Evolutionary conservation across 2,888 invertebrate species (phyloP).

Genomic region (Zygogramma bicolorata): DNA sequence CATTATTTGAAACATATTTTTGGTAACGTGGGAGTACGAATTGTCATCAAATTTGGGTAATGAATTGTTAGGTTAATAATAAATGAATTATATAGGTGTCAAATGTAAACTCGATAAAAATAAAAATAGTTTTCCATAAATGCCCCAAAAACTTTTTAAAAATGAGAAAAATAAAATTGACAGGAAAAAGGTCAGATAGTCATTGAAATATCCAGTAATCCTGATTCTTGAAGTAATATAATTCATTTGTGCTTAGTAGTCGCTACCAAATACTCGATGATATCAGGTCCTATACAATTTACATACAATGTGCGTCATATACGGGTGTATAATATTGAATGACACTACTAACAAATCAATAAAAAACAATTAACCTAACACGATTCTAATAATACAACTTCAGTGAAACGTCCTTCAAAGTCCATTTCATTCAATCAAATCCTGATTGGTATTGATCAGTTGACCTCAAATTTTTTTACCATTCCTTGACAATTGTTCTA

Average conservation of each 20-base stretch:
- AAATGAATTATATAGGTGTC: no score
- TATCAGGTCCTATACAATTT: neutral
- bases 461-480: neutral
- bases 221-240: neutral
- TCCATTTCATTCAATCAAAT: neutral
- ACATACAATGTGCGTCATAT: neutral
- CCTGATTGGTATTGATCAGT: neutral
- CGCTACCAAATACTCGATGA: neutral
- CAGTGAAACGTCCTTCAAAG: neutral
- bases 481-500: neutral
- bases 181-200: no score
- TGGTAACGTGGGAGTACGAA: no score
- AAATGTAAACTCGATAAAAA: no score
- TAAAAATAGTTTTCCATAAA: no score
- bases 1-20: no score
- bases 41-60: no score
- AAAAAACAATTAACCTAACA: slow-evolving; percentile 4
- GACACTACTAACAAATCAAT: slow-evolving; percentile 6
- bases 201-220: no score
- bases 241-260: neutral
- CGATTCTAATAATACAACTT: neutral
- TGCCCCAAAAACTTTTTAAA: no score
- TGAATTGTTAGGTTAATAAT: no score
- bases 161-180: no score
- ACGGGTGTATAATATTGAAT: neutral